Evolutionary conservation across 1,140 invertebrate genomes (phyloP).

Genomic region (Lepidotrigona ventralis): DNA sequence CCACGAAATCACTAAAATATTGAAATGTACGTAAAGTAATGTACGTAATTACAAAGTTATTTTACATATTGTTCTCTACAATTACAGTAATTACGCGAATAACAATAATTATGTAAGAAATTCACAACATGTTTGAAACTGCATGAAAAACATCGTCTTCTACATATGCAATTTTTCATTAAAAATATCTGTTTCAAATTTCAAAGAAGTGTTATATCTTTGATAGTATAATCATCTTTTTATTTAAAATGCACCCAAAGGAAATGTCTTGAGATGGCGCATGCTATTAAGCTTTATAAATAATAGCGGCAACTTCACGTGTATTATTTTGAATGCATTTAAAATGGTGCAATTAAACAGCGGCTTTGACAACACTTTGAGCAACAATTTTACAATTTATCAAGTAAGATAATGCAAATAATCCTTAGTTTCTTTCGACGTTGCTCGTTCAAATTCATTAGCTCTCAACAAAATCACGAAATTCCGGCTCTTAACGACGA

Average conservation of each 20-base stretch:
- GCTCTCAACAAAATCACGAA: no score
- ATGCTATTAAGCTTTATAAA: slow-evolving; percentile 1
- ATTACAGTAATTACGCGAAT: not conserved
- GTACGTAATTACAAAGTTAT: not conserved
- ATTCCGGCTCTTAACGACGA: not conserved
- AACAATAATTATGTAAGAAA: not conserved
- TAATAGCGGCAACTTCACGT: slow-evolving; percentile 13
- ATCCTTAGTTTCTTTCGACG: not conserved
- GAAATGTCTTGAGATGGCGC: no score
- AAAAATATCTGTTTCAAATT: not conserved
- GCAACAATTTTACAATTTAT: not conserved
- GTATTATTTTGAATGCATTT: slow-evolving; percentile 17
- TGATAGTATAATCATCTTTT: not conserved
- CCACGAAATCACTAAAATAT: not conserved
- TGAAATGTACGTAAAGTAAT: not conserved
- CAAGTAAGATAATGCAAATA: not conserved
- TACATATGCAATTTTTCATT: not conserved
- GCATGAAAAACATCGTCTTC: not conserved
- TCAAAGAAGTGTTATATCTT: not conserved
- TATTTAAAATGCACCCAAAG: not conserved
- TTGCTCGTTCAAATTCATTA: not conserved
- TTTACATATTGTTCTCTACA: not conserved
- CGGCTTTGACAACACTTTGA: not conserved
- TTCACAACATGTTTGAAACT: not conserved
- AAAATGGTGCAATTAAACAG: not conserved